Evolutionary conservation across 2,113 vertebrate genomes (phyloP).

Genomic region (Sebastes fasciatus): DNA sequence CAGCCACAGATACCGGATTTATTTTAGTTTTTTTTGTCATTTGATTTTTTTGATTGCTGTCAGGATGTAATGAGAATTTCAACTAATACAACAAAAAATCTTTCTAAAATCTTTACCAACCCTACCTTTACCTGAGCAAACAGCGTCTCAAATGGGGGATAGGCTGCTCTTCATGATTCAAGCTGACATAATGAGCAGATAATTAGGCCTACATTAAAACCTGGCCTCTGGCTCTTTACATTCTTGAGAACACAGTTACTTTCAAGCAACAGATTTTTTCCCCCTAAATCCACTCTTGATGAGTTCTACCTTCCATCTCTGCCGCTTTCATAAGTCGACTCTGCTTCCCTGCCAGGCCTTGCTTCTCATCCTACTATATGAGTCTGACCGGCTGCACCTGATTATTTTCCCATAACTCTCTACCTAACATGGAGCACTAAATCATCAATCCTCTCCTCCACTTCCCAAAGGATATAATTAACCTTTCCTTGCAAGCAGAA

Average conservation of each 20-base stretch:
- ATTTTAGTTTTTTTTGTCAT: too few relatives aligned
- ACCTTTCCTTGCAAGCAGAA: constrained; percentile 45
- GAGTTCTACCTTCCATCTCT: neutral
- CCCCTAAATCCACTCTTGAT: constrained; percentile 30
- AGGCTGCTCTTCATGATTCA: constrained; percentile 16
- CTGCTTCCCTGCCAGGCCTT: neutral
- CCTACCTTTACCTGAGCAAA: neutral
- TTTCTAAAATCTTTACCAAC: too few relatives aligned
- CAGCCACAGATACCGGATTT: too few relatives aligned
- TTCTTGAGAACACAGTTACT: constrained; percentile 22
- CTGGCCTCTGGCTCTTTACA: constrained; percentile 17
- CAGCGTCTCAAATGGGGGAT: neutral
- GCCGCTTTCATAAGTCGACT: neutral
- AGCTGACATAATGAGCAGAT: constrained; percentile 30
- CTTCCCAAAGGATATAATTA: constrained; percentile 61
- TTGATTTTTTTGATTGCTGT: too few relatives aligned
- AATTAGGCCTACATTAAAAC: constrained; percentile 30
- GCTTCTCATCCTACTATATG: constrained; percentile 2
- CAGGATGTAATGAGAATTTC: too few relatives aligned
- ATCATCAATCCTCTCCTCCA: constrained; percentile 48
- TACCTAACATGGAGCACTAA: constrained; percentile 21
- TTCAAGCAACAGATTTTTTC: neutral
- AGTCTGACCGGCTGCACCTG: constrained; percentile 33
- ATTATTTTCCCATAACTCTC: constrained; percentile 54
- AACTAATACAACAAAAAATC: too few relatives aligned